Evolutionary conservation across 2,113 vertebrate species (phyloP).

Genomic region (Urocynchramus pylzowi): DNA sequence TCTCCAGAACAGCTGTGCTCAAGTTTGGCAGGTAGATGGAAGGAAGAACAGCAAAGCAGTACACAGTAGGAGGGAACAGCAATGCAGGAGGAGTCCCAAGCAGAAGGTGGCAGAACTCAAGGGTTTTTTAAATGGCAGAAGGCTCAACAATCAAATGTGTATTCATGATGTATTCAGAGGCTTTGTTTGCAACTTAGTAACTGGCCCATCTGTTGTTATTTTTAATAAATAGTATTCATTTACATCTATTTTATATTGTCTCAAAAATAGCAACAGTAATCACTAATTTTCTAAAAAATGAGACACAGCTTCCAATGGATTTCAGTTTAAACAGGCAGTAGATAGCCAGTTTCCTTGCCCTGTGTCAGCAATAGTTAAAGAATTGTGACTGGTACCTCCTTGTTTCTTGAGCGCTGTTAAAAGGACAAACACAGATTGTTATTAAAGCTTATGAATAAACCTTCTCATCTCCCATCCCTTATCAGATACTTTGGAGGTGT

Average conservation of each 20-base stretch:
- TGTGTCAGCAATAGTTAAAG: neutral
- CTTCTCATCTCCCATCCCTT: neutral
- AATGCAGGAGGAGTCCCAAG: neutral
- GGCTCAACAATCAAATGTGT: neutral
- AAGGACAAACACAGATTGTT: neutral
- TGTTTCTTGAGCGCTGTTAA: neutral
- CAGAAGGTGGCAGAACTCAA: neutral
- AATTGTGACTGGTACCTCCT: neutral
- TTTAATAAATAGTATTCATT: neutral
- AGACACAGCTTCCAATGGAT: neutral
- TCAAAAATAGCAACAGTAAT: neutral
- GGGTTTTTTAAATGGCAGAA: neutral
- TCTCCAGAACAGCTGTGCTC: too few species aligned
- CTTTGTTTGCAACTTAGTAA: neutral
- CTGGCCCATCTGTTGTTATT: neutral
- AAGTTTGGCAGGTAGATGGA: neutral
- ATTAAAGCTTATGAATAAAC: neutral
- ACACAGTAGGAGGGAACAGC: neutral
- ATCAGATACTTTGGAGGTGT: neutral
- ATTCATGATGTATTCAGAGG: neutral
- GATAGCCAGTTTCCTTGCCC: neutral
- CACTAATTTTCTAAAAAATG: neutral
- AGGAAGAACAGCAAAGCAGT: neutral
- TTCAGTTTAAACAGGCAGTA: neutral
- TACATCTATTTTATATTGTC: neutral